These are phyloP conservation scores for Nemotelus nigrinus DNA, from an alignment of 2,888 invertebrate genomes.

Conservation along the genomic window DNA sequence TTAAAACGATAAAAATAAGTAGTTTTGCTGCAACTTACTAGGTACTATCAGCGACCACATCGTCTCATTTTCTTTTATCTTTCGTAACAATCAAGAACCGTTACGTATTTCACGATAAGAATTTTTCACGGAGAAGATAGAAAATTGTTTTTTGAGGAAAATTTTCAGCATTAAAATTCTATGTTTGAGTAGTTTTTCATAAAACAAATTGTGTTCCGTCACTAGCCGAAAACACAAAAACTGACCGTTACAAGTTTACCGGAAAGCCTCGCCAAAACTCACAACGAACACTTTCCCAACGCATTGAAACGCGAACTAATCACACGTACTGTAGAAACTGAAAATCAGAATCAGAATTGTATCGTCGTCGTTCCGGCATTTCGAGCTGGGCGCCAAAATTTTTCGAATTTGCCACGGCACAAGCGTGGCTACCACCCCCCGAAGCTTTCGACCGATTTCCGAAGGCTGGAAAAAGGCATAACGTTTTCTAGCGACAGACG, in stretches of 20 bases:
- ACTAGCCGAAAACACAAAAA: too few relatives aligned
- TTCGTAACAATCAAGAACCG: neutral
- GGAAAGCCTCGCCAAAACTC: neutral
- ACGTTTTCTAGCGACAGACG: neutral
- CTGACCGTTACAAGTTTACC: neutral
- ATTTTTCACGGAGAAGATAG: neutral
- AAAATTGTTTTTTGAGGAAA: too few relatives aligned
- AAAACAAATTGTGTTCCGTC: too few relatives aligned
- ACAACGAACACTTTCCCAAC: constrained; percentile 21
- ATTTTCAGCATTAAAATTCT: too few relatives aligned
- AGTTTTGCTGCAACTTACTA: too few relatives aligned
- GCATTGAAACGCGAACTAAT: constrained; percentile 15
- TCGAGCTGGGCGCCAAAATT: constrained; percentile 26
- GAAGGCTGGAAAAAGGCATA: constrained; percentile 25
- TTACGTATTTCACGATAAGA: constrained; percentile 27
- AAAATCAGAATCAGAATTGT: constrained; percentile 1
- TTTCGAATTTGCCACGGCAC: constrained; percentile 22
- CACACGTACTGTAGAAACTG: neutral
- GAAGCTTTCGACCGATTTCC: constrained; percentile 7
- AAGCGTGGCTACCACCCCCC: neutral
- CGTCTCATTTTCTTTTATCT: neutral
- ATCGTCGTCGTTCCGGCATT: neutral
- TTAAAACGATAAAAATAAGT: too few relatives aligned
- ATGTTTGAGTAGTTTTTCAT: too few relatives aligned
- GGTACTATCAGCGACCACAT: too few relatives aligned